Evolutionary conservation across 2,888 invertebrate species (phyloP), one percentile per base, ranked within the genome.

Genomic region (Himalopsyche anomala): DNA sequence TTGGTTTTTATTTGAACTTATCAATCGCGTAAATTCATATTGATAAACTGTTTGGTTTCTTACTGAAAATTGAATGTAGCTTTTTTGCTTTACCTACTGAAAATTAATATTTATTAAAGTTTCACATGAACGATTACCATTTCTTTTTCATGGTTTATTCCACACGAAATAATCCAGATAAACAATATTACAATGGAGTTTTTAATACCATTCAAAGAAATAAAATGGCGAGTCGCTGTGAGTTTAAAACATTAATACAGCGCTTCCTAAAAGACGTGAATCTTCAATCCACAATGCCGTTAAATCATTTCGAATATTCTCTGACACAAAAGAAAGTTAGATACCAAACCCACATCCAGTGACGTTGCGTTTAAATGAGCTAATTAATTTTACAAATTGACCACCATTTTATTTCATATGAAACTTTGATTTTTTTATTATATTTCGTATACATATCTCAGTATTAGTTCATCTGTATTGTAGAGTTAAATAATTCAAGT

Each of bases 281-380:
- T 74, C 36, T 74, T 38, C 74, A 15, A 74, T 74, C 74, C 74
- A 36, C 12, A 38, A 15, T 36, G 74, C 12, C 38, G 36, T 74
- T 74, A 74, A 74, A 74, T 74, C 74, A 74, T 74, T 74, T 74
- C 38, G 74, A 74, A 74, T 74, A 74, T 74, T 28, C 74, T 62
- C 38, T 28, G 11, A 74, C 74, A 74, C 74, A 74, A 74, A 74
- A 36, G 74, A 74, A 38, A 74, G 74, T 74, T 5, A 15, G 36
- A 1, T 38, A 38, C 74, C 51, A 15, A 51, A 5, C 15, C 38
- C 28, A 69, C 69, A 15, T 36, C 15, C 74, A 74, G 74, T 74
- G 74, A 9, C 74, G 38, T 74, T 2, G 2, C 74, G 19, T 19
- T 4, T 2, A n/a, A 62, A 56, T n/a, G 5, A 56, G 17, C 17